Evolutionary conservation across 2,888 invertebrate species (phyloP).

Genomic region (Salticus scenicus): DNA sequence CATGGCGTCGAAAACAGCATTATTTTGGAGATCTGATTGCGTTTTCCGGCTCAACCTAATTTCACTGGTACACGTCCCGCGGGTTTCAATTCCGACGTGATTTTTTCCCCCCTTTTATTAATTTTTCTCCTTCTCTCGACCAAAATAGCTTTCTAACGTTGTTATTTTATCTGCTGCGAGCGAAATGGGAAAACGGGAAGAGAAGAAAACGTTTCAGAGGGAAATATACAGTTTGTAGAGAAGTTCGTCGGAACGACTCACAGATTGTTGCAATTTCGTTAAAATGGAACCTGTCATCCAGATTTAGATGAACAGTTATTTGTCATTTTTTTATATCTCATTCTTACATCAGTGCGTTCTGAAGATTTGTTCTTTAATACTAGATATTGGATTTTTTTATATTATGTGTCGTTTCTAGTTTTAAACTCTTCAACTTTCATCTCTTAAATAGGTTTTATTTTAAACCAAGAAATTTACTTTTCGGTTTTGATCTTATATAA

Average conservation of each 20-base stretch:
- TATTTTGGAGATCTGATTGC: slow-evolving; percentile 63
- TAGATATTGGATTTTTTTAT: no score
- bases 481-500: no score
- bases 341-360: no score
- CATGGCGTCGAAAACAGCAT: slow-evolving; percentile 38
- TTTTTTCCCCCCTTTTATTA: not conserved
- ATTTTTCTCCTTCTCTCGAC: not conserved
- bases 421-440: no score
- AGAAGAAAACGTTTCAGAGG: not conserved
- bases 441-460: no score
- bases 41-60: slow-evolving; percentile 52
- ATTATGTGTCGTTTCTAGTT: no score
- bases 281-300: not conserved
- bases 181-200: not conserved
- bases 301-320: no score
- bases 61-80: slow-evolving; percentile 7
- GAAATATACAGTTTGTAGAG: not conserved
- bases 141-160: slow-evolving; percentile 11
- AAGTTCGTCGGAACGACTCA: not conserved
- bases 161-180: not conserved
- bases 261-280: not conserved
- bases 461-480: no score
- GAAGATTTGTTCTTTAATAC: no score
- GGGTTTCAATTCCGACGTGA: not conserved
- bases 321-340: no score